Base-by-base conservation (phyloP, 2,888 invertebrate species). In the Microplitis deprimator region DNA sequence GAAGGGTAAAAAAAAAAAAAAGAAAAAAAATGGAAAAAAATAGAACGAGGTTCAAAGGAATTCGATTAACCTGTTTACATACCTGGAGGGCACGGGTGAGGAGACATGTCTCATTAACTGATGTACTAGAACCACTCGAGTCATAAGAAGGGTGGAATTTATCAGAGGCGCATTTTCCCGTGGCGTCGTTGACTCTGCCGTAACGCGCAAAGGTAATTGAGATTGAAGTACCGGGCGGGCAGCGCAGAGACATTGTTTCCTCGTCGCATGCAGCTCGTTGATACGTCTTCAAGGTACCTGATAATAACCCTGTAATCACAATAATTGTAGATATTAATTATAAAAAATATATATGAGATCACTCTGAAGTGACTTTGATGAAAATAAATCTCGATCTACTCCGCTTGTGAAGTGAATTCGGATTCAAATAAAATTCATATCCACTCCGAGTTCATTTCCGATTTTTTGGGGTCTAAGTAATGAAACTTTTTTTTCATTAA, bases 201-300 rank as follows among this genome's bases (percentile, higher is more conserved):
- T 97, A 97, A 88, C 96, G 96, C n/a, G 97, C 97, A 84, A 96
- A 92, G 88, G 96, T 95, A 83, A 98, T 95, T 85, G 95, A 95
- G 88, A 98, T 97, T 85, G 96, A 96, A 60, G 98, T 98, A 73
- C 96, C 96, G 68, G 94, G 92, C 40, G 98, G 98, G 90, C 98
- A 98, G 87, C 94, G 94, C 80, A 98, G 92, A 70, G 94, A 94
- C 89, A 98, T 94, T 89, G 94, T 93, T 87, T 98, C 96, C 80
- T 96, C 96, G 91, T 98, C 97, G 91, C 98, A 98, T 73, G 96
- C 96, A 70, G 96, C 96, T 82, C 95, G 94, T 88, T 97, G 96
- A 90, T 97, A 97, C 68, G 97, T 97, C 87, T 96, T 93, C 84
- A 98, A 92, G 41, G 97, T 97, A 83, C 97, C 97, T 85, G 96